These are phyloP conservation scores for Epinotia demarniana DNA, from an alignment of 2,888 invertebrate species.

Conservation along the genomic window DNA sequence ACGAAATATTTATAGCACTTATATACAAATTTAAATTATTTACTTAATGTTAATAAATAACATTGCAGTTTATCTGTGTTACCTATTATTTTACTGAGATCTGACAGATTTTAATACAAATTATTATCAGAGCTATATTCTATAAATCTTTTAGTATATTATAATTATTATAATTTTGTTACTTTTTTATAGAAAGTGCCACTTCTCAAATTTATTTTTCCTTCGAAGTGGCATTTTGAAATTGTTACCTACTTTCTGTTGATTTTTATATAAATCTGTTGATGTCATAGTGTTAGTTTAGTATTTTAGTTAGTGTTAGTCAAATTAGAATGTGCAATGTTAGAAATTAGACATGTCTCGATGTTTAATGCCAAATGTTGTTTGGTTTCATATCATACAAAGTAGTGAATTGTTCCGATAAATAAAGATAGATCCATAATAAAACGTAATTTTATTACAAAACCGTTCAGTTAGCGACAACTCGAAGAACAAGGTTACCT, in stretches of 20 bases:
- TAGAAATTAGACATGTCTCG: constrained; percentile 71
- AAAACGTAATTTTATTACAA: constrained; percentile 51
- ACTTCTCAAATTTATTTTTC: constrained; percentile 18
- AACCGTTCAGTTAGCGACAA: not conserved
- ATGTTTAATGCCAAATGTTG: constrained; percentile 76
- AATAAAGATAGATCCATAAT: constrained; percentile 69
- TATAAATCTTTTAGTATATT: constrained; percentile 46
- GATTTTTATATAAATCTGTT: constrained; percentile 61
- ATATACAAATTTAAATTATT: constrained; percentile 35
- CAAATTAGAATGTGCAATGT: constrained; percentile 79
- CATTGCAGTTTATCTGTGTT: constrained; percentile 47
- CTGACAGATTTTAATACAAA: constrained; percentile 46
- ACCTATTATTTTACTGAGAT: constrained; percentile 46
- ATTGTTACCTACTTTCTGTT: constrained; percentile 58
- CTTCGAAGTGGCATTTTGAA: constrained; percentile 60
- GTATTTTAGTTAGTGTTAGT: constrained; percentile 52
- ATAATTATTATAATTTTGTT: constrained; percentile 38
- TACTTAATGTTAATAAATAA: constrained; percentile 21
- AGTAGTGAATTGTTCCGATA: constrained; percentile 81
- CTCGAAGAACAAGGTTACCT: too few species aligned
- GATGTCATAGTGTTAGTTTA: constrained; percentile 45
- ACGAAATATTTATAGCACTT: constrained; percentile 34
- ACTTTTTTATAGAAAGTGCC: constrained; percentile 37
- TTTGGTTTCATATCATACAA: constrained; percentile 79
- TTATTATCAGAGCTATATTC: constrained; percentile 66